These are phyloP conservation scores for Mesodorylaimus sp. DNA, from an alignment of 2,888 invertebrate genomes.

Conservation along the genomic window DNA sequence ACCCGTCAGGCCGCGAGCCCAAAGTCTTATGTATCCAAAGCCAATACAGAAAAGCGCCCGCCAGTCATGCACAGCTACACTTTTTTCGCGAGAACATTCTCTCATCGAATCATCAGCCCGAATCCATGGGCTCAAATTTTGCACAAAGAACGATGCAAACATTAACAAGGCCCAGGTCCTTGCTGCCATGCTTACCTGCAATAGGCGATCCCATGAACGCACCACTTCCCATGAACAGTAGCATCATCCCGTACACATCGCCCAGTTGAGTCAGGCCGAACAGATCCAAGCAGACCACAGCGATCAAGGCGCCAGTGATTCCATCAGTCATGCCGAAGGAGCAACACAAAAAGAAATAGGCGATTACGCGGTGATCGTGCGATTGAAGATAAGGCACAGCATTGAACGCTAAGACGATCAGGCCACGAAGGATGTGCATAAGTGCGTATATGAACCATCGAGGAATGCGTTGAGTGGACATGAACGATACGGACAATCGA, in stretches of 20 bases:
- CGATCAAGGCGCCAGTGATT: background rate
- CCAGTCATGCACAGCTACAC: too few relatives aligned
- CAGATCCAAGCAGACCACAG: background rate
- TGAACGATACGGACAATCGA: background rate
- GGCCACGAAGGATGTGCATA: background rate
- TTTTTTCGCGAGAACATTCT: too few relatives aligned
- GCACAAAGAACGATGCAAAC: too few relatives aligned
- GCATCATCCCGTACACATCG: background rate
- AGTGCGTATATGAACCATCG: background rate
- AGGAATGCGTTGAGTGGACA: background rate
- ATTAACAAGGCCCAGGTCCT: too few relatives aligned
- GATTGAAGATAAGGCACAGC: background rate
- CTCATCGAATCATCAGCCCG: too few relatives aligned
- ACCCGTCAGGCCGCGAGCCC: too few relatives aligned
- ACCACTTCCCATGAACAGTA: background rate
- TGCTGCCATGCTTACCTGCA: background rate
- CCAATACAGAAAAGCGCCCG: too few relatives aligned
- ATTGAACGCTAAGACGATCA: background rate
- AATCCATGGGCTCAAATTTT: too few relatives aligned
- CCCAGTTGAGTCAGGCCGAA: background rate
- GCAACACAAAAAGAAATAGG: background rate
- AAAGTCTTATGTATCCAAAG: too few relatives aligned
- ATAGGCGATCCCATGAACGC: background rate
- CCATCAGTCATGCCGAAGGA: background rate
- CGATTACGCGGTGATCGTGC: background rate